Base-by-base conservation (phyloP, 2,888 invertebrate species). In the Melanargia galathea region DNA sequence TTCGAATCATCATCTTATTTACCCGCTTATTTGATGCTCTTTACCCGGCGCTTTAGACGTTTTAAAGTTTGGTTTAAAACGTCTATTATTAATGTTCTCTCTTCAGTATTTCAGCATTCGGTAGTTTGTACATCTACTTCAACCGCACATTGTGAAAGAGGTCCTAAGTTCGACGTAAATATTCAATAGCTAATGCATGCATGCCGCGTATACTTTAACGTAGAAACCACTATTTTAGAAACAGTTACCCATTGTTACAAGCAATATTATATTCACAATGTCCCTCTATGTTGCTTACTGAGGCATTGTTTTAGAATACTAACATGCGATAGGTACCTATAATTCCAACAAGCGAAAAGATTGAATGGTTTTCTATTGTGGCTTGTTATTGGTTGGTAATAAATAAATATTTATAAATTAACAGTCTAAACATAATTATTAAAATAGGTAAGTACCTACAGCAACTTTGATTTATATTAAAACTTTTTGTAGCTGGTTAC, bases 221-320 rank as follows among this genome's bases (percentile, higher is more conserved):
- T 60, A 65, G 61, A 56, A 46, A 59, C 58, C 45, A 60, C 56
- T 57, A 51, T 65, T 68, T 66, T 60, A 64, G 61, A 70, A 70
- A 68, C 67, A 68, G 64, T 48, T 52, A 49, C 49, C 63, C 58
- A 70, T 70, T 67, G 67, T 65, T 66, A 49, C 38, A 16, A 61
- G 30, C 59, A 59, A 62, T 62, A 62, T 58, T 46, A 35, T 63
- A 63, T 59, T 59, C 35, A 65, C 67, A 63, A 65, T 65, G 59
- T 58, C 30, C 57, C 56, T 52, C 56, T 57, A 33, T 54, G 52
- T 35, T 49, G 54, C 59, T 59, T 51, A 26, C 49, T 24, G 54
- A 55, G 57, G 60, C 52, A 54, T 55, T 66, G 61, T 66, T 63
- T 49, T 58, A 49, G 61, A 63, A 61, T 66, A 55, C 57, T 59